phyloP scores from a whole-genome alignment of 2,888 invertebrate species.

The Melieria crassipennis region DNA sequence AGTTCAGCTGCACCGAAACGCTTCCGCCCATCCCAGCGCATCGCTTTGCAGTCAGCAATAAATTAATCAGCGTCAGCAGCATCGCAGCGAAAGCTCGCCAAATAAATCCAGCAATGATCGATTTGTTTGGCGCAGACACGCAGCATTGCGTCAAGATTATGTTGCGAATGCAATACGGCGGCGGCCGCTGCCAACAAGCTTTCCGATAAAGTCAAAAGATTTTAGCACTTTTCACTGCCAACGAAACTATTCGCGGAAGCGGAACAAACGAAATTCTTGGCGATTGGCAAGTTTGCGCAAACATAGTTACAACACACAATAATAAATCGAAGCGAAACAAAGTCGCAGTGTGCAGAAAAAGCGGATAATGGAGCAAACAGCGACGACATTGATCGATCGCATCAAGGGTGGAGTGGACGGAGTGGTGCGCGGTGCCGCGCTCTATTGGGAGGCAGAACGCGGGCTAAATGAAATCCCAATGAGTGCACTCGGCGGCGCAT shows the following conservation, averaged over 20 bases:
- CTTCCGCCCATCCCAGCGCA: too few relatives aligned
- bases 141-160: too few relatives aligned
- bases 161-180: not conserved
- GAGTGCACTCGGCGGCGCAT: not conserved
- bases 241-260: not conserved
- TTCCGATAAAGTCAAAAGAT: constrained; percentile 28
- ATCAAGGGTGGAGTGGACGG: not conserved
- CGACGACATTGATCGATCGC: constrained; percentile 30
- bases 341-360: not conserved
- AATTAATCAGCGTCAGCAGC: too few relatives aligned
- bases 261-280: not conserved
- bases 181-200: constrained; percentile 18
- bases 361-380: constrained; percentile 27
- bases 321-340: not conserved
- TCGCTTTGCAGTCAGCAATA: too few relatives aligned
- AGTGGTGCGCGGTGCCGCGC: not conserved
- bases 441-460: too few relatives aligned
- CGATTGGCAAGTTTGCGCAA: not conserved
- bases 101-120: too few relatives aligned
- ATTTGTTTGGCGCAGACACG: too few relatives aligned
- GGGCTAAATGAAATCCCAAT: too few relatives aligned
- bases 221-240: constrained; percentile 27
- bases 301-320: constrained; percentile 12
- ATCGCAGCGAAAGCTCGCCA: too few relatives aligned
- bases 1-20: too few relatives aligned